These are phyloP conservation scores for Tokudaia muenninki DNA, from an alignment of 2,797 vertebrate genomes.

Conservation along the genomic window DNA sequence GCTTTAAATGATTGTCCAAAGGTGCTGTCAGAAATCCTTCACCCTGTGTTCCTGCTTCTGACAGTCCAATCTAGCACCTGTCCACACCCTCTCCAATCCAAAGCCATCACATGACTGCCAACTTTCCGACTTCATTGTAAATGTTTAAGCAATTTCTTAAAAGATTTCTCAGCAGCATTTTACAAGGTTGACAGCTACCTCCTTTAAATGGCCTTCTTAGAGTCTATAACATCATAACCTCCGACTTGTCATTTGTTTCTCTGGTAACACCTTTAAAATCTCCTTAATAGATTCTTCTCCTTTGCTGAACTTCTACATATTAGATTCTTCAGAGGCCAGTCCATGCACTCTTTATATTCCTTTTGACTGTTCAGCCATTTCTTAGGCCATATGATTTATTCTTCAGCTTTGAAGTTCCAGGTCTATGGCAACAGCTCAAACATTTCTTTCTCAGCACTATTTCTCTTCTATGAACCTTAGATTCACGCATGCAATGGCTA, in stretches of 20 bases:
- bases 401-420: background rate
- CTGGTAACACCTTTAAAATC: background rate
- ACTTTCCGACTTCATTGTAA: background rate
- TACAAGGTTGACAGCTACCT: background rate
- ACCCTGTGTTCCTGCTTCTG: background rate
- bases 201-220: background rate
- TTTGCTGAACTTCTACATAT: background rate
- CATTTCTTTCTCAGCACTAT: background rate
- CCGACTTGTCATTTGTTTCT: background rate
- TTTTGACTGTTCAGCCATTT: background rate
- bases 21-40: background rate
- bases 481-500: background rate
- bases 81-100: background rate
- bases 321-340: background rate
- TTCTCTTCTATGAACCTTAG: background rate
- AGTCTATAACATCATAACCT: background rate
- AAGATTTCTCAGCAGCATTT: background rate
- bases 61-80: background rate
- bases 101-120: background rate
- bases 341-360: background rate
- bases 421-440: background rate
- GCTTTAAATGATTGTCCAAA: conserved; percentile 19
- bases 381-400: background rate
- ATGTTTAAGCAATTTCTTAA: conserved; percentile 29
- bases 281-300: background rate